A percentile compares a stretch with the other conserved stretches of the same genome.
Conservation (phyloP, 1,140 invertebrate genomes). For the Drosophila nannoptera region DNA sequence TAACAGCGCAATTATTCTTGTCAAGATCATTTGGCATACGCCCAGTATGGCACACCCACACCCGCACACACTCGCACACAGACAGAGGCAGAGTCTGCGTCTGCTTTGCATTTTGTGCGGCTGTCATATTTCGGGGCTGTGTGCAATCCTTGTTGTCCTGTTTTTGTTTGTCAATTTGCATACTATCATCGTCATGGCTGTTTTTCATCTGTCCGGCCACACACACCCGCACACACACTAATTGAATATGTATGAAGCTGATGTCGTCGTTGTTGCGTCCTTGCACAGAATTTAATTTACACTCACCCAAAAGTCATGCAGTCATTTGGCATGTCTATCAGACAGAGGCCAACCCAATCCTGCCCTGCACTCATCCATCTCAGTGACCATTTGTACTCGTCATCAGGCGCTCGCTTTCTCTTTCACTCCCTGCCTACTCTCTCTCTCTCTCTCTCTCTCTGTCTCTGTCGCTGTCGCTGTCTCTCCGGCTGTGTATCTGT, state of each 20-base stretch:
- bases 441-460: conserved; percentile 10
- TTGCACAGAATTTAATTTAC: conserved; percentile 75
- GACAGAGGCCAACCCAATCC: conserved; percentile 52
- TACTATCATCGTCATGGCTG: conserved; percentile 77
- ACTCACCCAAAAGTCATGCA: conserved; percentile 76
- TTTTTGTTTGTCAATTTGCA: conserved; percentile 78
- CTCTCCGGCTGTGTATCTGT: conserved; percentile 33
- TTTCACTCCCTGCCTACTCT: conserved; percentile 17
- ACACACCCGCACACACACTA: conserved; percentile 55
- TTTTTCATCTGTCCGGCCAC: conserved; percentile 61
- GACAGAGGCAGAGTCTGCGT: conserved; percentile 8
- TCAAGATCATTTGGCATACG: conserved; percentile 71
- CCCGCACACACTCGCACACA: conserved; percentile 24
- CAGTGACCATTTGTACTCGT: conserved; percentile 71
- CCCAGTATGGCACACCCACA: conserved; percentile 36
- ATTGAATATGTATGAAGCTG: conserved; percentile 77
- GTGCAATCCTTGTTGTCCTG: conserved; percentile 44
- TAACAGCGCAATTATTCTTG: conserved; percentile 77
- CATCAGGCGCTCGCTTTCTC: conserved; percentile 37
- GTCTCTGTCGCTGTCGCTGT: conserved; percentile 14
- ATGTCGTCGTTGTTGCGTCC: conserved; percentile 47
- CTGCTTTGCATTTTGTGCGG: conserved; percentile 63
- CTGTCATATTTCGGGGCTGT: conserved; percentile 67
- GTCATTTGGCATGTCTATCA: conserved; percentile 76
- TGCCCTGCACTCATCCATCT: conserved; percentile 62